phyloP scores from a whole-genome alignment of 1,140 invertebrate genomes.

The Trichomalopsis sarcophagae region DNA sequence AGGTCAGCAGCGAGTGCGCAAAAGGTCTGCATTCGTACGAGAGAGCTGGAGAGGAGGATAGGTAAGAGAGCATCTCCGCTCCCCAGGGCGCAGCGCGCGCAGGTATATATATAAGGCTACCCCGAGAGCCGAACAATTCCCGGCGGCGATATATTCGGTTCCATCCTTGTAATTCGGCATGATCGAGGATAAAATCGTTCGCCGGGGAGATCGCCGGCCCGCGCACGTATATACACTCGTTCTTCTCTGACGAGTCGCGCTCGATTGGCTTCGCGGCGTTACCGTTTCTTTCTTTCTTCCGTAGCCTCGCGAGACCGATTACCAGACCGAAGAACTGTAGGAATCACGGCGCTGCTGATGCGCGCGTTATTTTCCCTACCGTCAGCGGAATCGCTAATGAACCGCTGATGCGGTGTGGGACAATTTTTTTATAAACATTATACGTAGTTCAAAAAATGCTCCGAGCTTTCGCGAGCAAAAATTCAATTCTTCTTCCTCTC shows the following conservation, averaged over 20 bases:
- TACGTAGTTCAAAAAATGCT: neutral
- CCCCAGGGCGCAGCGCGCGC: constrained; percentile 16
- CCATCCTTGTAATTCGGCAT: constrained; percentile 55
- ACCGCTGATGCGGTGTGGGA: too few species aligned
- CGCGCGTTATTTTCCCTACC: neutral
- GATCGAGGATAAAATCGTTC: constrained; percentile 57
- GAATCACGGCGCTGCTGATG: neutral
- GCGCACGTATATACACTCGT: neutral
- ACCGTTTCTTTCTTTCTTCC: neutral
- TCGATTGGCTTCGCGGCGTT: neutral
- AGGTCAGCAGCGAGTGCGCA: neutral
- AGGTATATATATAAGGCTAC: neutral
- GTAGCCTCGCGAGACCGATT: constrained; percentile 55
- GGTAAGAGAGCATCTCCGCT: neutral
- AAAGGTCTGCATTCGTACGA: neutral
- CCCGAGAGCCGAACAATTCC: constrained; percentile 45
- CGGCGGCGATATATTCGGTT: constrained; percentile 54
- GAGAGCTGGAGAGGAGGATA: neutral
- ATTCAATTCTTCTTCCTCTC: constrained; percentile 21
- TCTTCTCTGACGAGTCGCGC: neutral
- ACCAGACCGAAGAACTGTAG: neutral
- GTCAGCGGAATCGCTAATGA: neutral
- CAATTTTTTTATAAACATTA: too few species aligned
- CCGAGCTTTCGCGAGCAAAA: neutral
- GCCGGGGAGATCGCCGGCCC: constrained; percentile 23